Base-by-base conservation (phyloP, 2,888 invertebrate species). In the Hirtodrosophila trivittata region DNA sequence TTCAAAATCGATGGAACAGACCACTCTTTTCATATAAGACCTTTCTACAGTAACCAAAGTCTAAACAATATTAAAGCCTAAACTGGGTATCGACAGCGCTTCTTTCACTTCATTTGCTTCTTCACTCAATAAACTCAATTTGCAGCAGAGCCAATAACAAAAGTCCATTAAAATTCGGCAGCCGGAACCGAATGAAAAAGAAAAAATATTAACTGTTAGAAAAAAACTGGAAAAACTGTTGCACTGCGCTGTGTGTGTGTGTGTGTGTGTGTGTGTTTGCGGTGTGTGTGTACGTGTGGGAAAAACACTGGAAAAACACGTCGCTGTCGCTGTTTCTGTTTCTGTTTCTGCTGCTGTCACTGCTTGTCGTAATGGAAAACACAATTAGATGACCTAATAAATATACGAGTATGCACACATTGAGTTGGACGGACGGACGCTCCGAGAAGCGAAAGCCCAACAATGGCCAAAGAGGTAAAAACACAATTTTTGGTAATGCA, bases 341-440 rank as follows among this genome's bases (percentile, higher is more conserved):
- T 45, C 26, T 25, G 59, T 37, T 38, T 25, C 10, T 35, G 35
- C 35, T 25, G 62, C 55, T 74, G 69, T 50, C 77, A 49, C 26
- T 25, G 59, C 39, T 65, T 60, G 77, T 81, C 66, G 78, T 75
- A 82, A 82, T 83, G 83, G 86, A 86, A 82, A 82, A 82, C 74
- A 86, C 82, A 82, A 82, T 82, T 82, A 82, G 84, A 85, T 87
- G 88, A 88, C 88, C 88, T 77, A 87, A 86, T 87, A 88, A 88
- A 88, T 87, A 70, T 66, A 74, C 72, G 59, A 75, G 84, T 77
- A 75, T 75, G 72, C 65, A 65, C 42, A 43, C 39, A 32, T 39
- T 45, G 46, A 55, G 25, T 47, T 12, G 9, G 32, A 37, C 28
- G 13, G 18, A 33, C n/a, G 21, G 35, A 59, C 37, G 59, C 37